A percentile compares a stretch with the other conserved stretches of the same genome.
Conservation (phyloP, 30 jellyfish, hydroid and myxozoan species). For the Clytia hemisphaerica region DNA sequence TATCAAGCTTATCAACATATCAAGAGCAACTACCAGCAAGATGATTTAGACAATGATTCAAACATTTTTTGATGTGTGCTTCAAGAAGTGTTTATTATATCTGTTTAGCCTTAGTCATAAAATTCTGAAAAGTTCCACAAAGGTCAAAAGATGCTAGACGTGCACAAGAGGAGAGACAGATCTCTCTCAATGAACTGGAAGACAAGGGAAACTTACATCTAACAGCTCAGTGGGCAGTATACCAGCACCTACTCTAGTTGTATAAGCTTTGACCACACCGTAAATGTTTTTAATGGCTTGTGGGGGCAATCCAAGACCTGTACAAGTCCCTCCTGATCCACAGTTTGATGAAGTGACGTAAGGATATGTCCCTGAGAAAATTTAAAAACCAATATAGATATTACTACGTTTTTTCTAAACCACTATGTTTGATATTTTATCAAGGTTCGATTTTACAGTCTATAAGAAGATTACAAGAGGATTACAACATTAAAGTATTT, state of each 20-base stretch:
- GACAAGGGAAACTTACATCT: constrained; percentile 66
- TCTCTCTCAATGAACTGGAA: too few relatives aligned
- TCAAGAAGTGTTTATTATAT: too few relatives aligned
- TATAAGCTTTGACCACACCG: constrained; percentile 96
- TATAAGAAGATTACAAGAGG: too few relatives aligned
- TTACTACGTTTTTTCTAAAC: background rate
- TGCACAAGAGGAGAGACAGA: too few relatives aligned
- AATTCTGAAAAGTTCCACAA: too few relatives aligned
- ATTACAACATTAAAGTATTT: too few relatives aligned
- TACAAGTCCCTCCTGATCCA: constrained; percentile 88
- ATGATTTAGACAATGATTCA: too few relatives aligned
- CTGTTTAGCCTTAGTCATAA: too few relatives aligned
- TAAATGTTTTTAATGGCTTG: constrained; percentile 45
- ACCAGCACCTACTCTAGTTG: constrained; percentile 99
- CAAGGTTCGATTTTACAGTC: background rate
- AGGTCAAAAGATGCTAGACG: too few relatives aligned
- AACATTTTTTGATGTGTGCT: too few relatives aligned
- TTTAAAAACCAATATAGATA: background rate
- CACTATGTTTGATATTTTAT: background rate
- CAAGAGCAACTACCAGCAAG: background rate
- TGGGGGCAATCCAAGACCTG: constrained; percentile 99
- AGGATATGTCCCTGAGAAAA: constrained; percentile 88
- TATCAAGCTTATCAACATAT: too few relatives aligned
- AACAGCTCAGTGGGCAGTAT: constrained; percentile 90
- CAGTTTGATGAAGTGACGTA: constrained; percentile 97